These are phyloP conservation scores for Caerostris extrusa DNA, from an alignment of 1,140 invertebrate genomes.

Conservation along the genomic window DNA sequence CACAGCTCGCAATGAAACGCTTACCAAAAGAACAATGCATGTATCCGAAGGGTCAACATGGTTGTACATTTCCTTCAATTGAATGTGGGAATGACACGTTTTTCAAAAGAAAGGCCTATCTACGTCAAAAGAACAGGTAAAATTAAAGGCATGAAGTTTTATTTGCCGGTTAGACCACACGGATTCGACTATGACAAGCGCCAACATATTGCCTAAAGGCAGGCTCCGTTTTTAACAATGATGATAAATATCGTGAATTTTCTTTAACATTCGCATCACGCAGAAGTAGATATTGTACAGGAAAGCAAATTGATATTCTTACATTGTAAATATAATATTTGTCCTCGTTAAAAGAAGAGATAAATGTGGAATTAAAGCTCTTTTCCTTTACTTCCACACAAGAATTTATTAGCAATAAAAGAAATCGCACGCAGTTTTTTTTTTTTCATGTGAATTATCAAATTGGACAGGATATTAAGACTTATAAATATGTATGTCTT, in stretches of 20 bases:
- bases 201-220: not conserved
- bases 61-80: conserved; percentile 17
- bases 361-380: no score
- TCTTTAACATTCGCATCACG: not conserved
- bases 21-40: not conserved
- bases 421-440: no score
- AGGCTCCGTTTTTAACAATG: not conserved
- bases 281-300: not conserved
- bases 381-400: no score
- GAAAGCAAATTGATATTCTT: not conserved
- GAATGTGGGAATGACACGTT: not conserved
- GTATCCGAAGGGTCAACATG: not conserved
- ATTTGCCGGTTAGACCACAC: not conserved
- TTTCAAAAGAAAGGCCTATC: not conserved
- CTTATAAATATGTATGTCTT: no score
- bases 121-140: not conserved
- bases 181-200: not conserved
- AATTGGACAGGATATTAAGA: no score
- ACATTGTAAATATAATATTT: not conserved
- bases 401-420: no score
- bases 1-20: not conserved
- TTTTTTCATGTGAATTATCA: no score
- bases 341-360: not conserved
- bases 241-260: not conserved
- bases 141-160: conserved; percentile 2